Percentiles rank a stretch among this genome's conserved stretches.
Evolutionary conservation across 2,113 vertebrate species (phyloP).

Genomic region (Ornithorhynchus anatinus): DNA sequence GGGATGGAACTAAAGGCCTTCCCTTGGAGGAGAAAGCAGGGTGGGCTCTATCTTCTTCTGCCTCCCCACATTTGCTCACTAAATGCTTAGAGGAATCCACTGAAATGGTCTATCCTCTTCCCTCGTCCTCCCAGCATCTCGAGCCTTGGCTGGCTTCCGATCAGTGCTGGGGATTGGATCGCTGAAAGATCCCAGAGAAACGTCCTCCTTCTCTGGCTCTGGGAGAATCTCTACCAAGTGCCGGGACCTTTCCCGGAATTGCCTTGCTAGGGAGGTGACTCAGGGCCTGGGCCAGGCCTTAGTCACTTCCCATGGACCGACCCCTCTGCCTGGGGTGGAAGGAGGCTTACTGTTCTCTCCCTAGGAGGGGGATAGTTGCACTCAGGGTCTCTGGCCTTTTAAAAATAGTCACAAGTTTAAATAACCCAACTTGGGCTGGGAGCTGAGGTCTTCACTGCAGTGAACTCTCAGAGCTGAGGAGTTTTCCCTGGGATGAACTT

Average conservation of each 20-base stretch:
- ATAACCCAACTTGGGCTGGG: neutral
- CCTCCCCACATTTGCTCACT: neutral
- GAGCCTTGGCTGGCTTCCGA: neutral
- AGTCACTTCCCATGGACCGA: too few relatives aligned
- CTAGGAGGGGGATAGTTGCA: neutral
- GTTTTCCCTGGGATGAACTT: neutral
- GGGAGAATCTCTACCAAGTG: too few relatives aligned
- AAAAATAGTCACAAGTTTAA: constrained; percentile 31
- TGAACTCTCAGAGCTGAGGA: neutral
- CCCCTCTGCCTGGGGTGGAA: neutral
- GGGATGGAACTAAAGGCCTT: too few relatives aligned
- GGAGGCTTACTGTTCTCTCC: neutral
- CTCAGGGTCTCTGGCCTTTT: constrained; percentile 28
- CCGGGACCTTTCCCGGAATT: constrained; percentile 4
- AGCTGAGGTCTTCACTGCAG: neutral
- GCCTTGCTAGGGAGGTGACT: constrained; percentile 2
- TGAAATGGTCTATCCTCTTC: neutral
- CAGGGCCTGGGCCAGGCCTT: neutral
- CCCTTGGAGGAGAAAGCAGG: neutral
- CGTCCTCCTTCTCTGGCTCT: neutral
- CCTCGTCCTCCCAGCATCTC: neutral
- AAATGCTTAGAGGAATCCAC: neutral
- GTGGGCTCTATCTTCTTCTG: neutral
- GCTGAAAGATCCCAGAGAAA: neutral
- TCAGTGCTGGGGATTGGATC: neutral